These are phyloP conservation scores for Agrotis segetum DNA, from an alignment of 2,888 invertebrate genomes.

Conservation along the genomic window DNA sequence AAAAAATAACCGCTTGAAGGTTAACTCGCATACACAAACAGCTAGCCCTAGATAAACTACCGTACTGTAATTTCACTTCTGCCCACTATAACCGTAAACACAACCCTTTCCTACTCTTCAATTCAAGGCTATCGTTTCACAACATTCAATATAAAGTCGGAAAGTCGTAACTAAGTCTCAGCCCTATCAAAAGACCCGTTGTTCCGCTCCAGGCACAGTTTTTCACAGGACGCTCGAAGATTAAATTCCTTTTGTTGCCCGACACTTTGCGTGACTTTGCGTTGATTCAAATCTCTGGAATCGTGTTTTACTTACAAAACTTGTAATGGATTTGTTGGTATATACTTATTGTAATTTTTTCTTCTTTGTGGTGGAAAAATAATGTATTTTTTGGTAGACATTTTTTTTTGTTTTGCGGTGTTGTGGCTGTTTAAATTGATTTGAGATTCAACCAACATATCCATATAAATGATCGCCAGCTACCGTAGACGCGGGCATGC, in stretches of 20 bases:
- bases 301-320: conserved; percentile 47
- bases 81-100: no score
- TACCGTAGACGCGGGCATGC: no score
- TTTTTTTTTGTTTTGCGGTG: conserved; percentile 9
- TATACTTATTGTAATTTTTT: conserved; percentile 39
- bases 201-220: conserved; percentile 42
- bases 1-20: no score
- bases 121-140: neutral
- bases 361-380: conserved; percentile 25
- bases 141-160: neutral
- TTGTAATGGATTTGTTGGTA: conserved; percentile 41
- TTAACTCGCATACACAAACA: no score
- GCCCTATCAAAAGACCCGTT: conserved; percentile 2
- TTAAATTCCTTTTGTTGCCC: conserved; percentile 62
- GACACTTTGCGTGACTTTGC: conserved; percentile 47
- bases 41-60: no score
- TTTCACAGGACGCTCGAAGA: conserved; percentile 55
- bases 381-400: neutral
- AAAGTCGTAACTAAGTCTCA: conserved; percentile 15
- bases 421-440: neutral
- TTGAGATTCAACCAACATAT: no score
- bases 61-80: no score
- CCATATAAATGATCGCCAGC: no score
- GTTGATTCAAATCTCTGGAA: conserved; percentile 45
- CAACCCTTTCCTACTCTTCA: neutral